A percentile compares a stretch with the other conserved stretches of the same genome.
These are phyloP conservation scores for Watsonalla binaria DNA, from an alignment of 2,888 invertebrate genomes.

Conservation along the genomic window DNA sequence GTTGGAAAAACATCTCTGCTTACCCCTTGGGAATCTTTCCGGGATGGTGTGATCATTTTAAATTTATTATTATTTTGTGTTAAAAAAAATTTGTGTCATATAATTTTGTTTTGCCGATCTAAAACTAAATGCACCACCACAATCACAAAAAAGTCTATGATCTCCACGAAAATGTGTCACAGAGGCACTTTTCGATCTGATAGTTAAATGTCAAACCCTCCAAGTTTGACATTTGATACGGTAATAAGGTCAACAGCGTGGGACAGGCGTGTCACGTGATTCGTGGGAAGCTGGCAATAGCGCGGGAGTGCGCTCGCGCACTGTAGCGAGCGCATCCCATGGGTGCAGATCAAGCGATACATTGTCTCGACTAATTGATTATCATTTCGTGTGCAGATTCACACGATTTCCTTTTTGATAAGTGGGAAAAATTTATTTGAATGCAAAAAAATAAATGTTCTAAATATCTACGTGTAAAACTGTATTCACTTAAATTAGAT, in stretches of 20 bases:
- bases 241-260: conserved; percentile 35
- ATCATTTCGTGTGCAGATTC: conserved; percentile 33
- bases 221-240: conserved; percentile 64
- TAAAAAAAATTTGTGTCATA: too few relatives aligned
- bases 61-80: too few relatives aligned
- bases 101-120: too few relatives aligned
- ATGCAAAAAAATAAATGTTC: too few relatives aligned
- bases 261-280: conserved; percentile 28
- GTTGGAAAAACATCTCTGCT: too few relatives aligned
- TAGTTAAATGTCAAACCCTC: too few relatives aligned
- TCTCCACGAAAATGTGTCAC: too few relatives aligned
- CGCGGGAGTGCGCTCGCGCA: conserved; percentile 47
- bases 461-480: background rate
- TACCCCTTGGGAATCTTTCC: too few relatives aligned
- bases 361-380: conserved; percentile 39
- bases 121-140: too few relatives aligned
- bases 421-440: background rate
- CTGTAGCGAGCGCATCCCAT: conserved; percentile 48
- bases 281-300: conserved; percentile 43
- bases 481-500: conserved; percentile 11
- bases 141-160: too few relatives aligned
- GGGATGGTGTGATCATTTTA: too few relatives aligned
- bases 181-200: too few relatives aligned
- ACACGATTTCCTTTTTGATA: conserved; percentile 13
- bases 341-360: conserved; percentile 38